These are phyloP conservation scores for Rapana venosa DNA, from an alignment of 2,888 invertebrate genomes.

Conservation along the genomic window DNA sequence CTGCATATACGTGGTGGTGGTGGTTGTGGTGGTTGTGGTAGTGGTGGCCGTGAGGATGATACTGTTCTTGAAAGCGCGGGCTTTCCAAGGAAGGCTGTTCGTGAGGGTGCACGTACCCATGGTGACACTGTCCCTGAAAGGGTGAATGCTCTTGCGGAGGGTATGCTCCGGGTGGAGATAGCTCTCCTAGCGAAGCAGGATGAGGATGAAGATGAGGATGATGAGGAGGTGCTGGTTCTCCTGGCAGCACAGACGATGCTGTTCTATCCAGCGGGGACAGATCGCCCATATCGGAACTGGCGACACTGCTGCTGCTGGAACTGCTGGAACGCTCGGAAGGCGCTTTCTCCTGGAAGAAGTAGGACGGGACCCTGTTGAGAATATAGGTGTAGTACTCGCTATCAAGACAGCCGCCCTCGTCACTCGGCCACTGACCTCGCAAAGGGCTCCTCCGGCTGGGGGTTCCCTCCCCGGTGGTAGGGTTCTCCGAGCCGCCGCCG, in stretches of 20 bases:
- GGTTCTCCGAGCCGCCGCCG: background rate
- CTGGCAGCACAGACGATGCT: background rate
- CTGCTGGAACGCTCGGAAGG: slow-evolving; percentile 15
- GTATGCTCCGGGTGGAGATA: background rate
- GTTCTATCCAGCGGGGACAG: background rate
- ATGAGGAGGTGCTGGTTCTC: background rate
- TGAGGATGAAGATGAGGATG: background rate
- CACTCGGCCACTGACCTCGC: slow-evolving; percentile 29
- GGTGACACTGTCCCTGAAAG: too few relatives aligned
- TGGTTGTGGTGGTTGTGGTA: background rate
- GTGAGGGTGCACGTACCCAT: background rate
- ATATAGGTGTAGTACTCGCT: slow-evolving; percentile 38
- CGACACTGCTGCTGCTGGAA: background rate
- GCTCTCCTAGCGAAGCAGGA: background rate
- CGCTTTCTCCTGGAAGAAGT: slow-evolving; percentile 35
- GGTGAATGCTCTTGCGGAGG: too few relatives aligned
- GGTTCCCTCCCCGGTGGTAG: background rate
- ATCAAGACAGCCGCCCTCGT: background rate
- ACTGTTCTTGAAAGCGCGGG: background rate
- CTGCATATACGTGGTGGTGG: background rate
- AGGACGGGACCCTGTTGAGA: slow-evolving; percentile 42
- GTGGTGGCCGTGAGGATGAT: background rate
- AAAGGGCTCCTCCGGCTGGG: background rate
- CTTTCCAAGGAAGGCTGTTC: background rate
- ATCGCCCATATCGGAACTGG: background rate